Percentiles rank a stretch among this genome's conserved stretches.
These are phyloP conservation scores for Argynnis bischoffii DNA, from an alignment of 2,888 invertebrate genomes.

Conservation along the genomic window DNA sequence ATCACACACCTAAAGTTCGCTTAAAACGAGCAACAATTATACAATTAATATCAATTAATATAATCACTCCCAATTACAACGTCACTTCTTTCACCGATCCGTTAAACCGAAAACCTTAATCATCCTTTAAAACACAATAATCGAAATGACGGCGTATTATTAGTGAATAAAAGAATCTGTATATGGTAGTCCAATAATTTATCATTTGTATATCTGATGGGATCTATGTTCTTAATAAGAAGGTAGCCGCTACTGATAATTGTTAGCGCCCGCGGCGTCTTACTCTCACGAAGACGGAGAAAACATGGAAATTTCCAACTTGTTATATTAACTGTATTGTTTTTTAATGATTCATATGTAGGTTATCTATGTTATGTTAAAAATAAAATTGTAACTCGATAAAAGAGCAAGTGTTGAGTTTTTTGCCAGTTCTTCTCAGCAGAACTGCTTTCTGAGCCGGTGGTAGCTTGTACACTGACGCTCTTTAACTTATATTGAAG, in stretches of 20 bases:
- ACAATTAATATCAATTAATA: slow-evolving; percentile 20
- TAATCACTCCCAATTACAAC: slow-evolving; percentile 6
- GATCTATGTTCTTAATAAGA: slow-evolving; percentile 46
- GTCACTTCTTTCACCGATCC: slow-evolving; percentile 3
- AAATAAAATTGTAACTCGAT: too few relatives aligned
- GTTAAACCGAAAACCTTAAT: slow-evolving; percentile 22
- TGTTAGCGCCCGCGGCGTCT: slow-evolving; percentile 58
- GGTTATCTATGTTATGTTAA: too few relatives aligned
- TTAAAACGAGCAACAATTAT: slow-evolving; percentile 12
- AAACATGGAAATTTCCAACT: slow-evolving; percentile 1
- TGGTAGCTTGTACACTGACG: too few relatives aligned
- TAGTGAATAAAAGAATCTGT: slow-evolving; percentile 39
- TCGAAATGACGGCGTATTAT: slow-evolving; percentile 46
- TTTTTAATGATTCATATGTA: too few relatives aligned
- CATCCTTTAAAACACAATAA: slow-evolving; percentile 50
- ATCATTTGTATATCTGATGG: slow-evolving; percentile 46
- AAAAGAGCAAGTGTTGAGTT: too few relatives aligned
- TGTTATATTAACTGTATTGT: too few relatives aligned
- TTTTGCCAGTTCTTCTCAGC: too few relatives aligned
- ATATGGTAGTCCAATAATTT: slow-evolving; percentile 42
- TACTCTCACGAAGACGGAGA: slow-evolving; percentile 35
- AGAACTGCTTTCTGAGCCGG: too few relatives aligned
- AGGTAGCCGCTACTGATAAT: slow-evolving; percentile 62
- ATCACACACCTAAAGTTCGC: not conserved
- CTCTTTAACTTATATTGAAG: too few relatives aligned